Conservation (phyloP, 1,140 invertebrate genomes). For the Drosophila parabipectinata region DNA sequence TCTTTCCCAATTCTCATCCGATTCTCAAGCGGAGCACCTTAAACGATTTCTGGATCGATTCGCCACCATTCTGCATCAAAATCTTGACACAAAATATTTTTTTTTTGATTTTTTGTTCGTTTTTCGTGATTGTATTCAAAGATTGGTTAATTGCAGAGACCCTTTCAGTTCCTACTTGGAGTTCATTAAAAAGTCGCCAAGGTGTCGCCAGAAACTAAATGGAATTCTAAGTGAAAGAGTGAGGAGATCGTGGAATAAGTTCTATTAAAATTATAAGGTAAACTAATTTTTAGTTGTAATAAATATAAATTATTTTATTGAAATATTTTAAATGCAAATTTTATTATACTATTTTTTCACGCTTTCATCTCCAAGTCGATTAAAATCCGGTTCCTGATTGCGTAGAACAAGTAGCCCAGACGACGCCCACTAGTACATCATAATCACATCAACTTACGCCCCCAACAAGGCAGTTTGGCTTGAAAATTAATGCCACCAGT, state of each 20-base stretch:
- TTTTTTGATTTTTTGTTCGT: no score
- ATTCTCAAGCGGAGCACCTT: no score
- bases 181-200: constrained; percentile 10
- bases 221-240: not conserved
- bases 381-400: not conserved
- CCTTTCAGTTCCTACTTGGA: not conserved
- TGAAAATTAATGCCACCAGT: constrained; percentile 45
- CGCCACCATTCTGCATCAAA: no score
- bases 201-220: constrained; percentile 17
- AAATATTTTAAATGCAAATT: not conserved
- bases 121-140: not conserved
- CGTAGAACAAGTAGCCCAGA: constrained; percentile 42
- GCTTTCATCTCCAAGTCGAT: constrained; percentile 8
- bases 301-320: not conserved
- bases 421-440: constrained; percentile 32
- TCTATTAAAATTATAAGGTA: no score
- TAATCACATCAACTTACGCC: constrained; percentile 30
- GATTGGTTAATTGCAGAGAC: constrained; percentile 27
- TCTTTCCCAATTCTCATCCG: no score
- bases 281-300: not conserved
- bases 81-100: no score
- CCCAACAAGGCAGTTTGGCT: constrained; percentile 22
- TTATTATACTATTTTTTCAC: not conserved
- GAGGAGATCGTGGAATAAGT: constrained; percentile 10
- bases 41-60: no score